A percentile compares a stretch with the other conserved stretches of the same genome.
These are phyloP conservation scores for Sphenopsis melanotis DNA, from an alignment of 2,797 vertebrate species.

Conservation along the genomic window DNA sequence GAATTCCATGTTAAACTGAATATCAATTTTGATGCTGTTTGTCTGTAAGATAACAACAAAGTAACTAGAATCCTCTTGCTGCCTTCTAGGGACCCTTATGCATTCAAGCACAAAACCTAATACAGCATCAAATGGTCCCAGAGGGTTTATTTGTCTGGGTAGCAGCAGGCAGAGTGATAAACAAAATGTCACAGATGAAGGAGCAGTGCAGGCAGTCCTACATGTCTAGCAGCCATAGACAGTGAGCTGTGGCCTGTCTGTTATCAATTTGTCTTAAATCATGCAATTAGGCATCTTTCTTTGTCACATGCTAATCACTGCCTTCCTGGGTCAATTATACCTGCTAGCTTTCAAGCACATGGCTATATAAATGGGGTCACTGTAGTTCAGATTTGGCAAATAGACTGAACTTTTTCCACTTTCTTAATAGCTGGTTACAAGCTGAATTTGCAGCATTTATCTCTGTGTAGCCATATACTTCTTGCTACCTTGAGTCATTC, in stretches of 20 bases:
- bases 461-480: background rate
- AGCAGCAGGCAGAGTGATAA: background rate
- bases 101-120: background rate
- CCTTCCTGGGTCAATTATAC: background rate
- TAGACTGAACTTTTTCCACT: fast-evolving
- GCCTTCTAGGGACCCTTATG: background rate
- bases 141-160: background rate
- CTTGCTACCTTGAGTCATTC: background rate
- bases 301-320: background rate
- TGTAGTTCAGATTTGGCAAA: background rate
- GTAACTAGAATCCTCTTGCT: background rate
- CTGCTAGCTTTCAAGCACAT: background rate
- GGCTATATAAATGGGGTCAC: background rate
- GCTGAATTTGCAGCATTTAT: background rate
- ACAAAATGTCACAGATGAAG: background rate
- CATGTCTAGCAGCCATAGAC: background rate
- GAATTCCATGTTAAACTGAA: background rate
- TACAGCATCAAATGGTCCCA: background rate
- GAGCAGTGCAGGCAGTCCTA: background rate
- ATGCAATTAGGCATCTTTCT: background rate
- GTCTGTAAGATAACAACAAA: background rate
- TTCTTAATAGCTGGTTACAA: background rate
- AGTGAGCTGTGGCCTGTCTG: background rate
- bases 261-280: background rate
- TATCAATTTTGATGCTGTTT: background rate